Evolutionary conservation across 2,113 vertebrate genomes (phyloP).

Genomic region (Rhodinocichla rosea): DNA sequence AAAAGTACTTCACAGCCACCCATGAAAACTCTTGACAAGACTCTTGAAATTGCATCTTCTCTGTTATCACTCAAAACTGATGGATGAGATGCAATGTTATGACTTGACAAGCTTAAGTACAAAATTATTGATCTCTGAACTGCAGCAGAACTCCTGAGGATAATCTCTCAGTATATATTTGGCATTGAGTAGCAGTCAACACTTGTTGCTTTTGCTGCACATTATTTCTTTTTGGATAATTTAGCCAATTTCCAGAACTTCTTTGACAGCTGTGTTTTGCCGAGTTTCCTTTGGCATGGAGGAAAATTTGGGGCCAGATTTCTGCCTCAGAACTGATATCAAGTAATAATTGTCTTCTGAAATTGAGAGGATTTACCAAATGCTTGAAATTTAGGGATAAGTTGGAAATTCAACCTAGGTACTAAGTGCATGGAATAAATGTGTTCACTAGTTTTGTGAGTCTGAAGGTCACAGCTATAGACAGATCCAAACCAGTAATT

Average conservation of each 20-base stretch:
- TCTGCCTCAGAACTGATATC: fast-evolving
- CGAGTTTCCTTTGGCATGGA: not conserved
- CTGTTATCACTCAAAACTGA: not conserved
- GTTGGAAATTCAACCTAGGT: not conserved
- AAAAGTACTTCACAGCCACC: not conserved
- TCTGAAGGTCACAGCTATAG: not conserved
- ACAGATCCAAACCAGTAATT: not conserved
- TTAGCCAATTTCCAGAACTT: not conserved
- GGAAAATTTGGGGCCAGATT: not conserved
- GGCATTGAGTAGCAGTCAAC: not conserved
- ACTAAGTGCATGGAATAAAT: not conserved
- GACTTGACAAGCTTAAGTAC: not conserved
- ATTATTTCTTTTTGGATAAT: not conserved
- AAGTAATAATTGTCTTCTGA: not conserved
- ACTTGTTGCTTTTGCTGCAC: not conserved
- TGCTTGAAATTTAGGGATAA: not conserved
- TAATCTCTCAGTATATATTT: not conserved
- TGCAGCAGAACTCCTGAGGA: not conserved
- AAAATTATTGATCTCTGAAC: not conserved
- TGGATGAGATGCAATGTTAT: not conserved
- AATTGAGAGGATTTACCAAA: not conserved
- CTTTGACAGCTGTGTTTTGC: not conserved
- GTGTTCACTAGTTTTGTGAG: not conserved
- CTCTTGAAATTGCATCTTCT: not conserved
- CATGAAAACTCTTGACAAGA: not conserved